phyloP scores from a whole-genome alignment of 2,113 vertebrate genomes.

The Xiphophorus maculatus region DNA sequence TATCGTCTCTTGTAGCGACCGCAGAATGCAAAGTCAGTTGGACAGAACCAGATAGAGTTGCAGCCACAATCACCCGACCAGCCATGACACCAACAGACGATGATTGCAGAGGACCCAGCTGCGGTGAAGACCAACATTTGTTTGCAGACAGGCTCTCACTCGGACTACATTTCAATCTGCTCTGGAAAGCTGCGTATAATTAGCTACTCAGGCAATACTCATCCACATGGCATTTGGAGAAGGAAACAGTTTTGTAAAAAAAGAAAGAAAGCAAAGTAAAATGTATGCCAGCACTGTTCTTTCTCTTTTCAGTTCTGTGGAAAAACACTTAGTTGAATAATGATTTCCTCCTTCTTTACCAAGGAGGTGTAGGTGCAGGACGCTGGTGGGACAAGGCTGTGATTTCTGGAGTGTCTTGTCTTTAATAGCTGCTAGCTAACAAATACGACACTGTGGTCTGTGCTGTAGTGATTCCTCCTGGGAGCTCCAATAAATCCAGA shows the following conservation, averaged over 20 bases:
- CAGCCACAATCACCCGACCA: slow-evolving; percentile 58
- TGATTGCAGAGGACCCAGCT: slow-evolving; percentile 58
- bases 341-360: slow-evolving; percentile 46
- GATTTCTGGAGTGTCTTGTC: slow-evolving; percentile 8
- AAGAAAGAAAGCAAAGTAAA: slow-evolving; percentile 14
- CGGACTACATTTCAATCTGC: slow-evolving; percentile 52
- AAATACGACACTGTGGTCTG: too few relatives aligned
- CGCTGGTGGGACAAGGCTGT: slow-evolving; percentile 30
- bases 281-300: slow-evolving; percentile 33
- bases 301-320: slow-evolving; percentile 53
- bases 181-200: slow-evolving; percentile 66
- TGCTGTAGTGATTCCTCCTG: too few relatives aligned
- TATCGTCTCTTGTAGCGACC: slow-evolving; percentile 54
- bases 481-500: too few relatives aligned
- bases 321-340: slow-evolving; percentile 63
- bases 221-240: slow-evolving; percentile 57
- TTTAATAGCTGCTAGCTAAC: too few relatives aligned
- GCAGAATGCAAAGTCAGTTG: slow-evolving; percentile 66
- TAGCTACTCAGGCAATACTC: slow-evolving; percentile 50
- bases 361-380: slow-evolving; percentile 40
- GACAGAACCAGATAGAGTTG: slow-evolving; percentile 62
- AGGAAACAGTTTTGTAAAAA: slow-evolving; percentile 40
- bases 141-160: slow-evolving; percentile 49
- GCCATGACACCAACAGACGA: slow-evolving; percentile 57
- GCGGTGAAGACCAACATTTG: slow-evolving; percentile 56